Evolutionary conservation across 2,797 vertebrate species (phyloP).

Genomic region (Falco concolor): DNA sequence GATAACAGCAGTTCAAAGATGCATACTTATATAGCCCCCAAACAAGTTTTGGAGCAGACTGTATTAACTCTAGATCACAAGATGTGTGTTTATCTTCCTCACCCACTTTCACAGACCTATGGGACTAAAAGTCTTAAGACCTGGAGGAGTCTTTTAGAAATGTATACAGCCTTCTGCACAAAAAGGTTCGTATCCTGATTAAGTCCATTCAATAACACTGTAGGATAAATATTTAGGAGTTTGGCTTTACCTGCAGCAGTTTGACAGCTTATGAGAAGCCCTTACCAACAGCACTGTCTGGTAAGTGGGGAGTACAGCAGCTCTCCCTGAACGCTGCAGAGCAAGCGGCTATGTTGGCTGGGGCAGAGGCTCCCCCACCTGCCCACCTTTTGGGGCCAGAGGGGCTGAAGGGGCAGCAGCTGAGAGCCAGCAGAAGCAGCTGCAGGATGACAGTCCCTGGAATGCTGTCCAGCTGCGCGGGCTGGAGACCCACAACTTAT

Average conservation of each 20-base stretch:
- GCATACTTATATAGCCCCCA: not conserved
- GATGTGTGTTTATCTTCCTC: not conserved
- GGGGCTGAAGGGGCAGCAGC: not conserved
- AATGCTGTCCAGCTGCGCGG: not conserved
- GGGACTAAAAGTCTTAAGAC: not conserved
- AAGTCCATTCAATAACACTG: not conserved
- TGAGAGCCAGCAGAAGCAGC: not conserved
- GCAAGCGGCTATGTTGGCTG: not conserved
- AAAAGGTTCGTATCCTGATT: not conserved
- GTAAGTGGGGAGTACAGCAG: not conserved
- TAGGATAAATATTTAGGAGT: not conserved
- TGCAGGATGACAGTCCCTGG: not conserved
- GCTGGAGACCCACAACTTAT: not conserved
- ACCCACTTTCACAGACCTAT: not conserved
- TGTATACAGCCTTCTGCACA: not conserved
- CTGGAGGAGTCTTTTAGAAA: not conserved
- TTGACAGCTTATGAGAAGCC: not conserved
- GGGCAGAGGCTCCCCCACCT: not conserved
- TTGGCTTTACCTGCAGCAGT: not conserved
- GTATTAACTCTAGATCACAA: not conserved
- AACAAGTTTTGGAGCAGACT: not conserved
- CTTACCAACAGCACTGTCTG: not conserved
- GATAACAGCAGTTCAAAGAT: not conserved
- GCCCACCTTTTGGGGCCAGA: not conserved
- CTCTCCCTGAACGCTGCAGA: not conserved